A percentile compares a stretch with the other conserved stretches of the same genome.
phyloP scores from a whole-genome alignment of 2,888 invertebrate species.

The Drosophila subsilvestris region DNA sequence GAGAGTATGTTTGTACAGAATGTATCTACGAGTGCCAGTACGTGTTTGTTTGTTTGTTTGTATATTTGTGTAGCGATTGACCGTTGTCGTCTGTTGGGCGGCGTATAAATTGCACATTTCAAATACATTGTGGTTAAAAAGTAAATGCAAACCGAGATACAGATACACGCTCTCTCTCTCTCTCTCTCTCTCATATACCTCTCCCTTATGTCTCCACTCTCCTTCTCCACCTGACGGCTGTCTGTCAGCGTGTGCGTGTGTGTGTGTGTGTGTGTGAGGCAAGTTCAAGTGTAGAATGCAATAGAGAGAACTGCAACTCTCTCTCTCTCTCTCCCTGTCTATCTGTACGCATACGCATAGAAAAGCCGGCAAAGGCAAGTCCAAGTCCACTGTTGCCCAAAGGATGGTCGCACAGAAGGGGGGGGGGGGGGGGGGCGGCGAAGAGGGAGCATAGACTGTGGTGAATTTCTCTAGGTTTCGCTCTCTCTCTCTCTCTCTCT shows the following conservation, averaged over 20 bases:
- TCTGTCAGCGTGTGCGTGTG: slow-evolving; percentile 17
- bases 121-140: slow-evolving; percentile 79
- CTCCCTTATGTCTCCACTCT: too few relatives aligned
- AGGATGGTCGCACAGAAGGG: neutral
- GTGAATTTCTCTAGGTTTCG: slow-evolving; percentile 64
- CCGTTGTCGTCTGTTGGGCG: slow-evolving; percentile 34
- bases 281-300: slow-evolving; percentile 81
- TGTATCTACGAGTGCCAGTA: slow-evolving; percentile 9
- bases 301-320: slow-evolving; percentile 59
- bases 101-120: slow-evolving; percentile 78
- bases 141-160: slow-evolving; percentile 66
- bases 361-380: slow-evolving; percentile 72
- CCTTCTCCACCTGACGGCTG: slow-evolving; percentile 1
- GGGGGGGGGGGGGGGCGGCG: neutral
- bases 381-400: slow-evolving; percentile 32
- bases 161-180: slow-evolving; percentile 38
- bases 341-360: slow-evolving; percentile 75
- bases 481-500: slow-evolving; percentile 20
- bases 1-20: slow-evolving; percentile 7
- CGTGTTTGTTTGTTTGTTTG: slow-evolving; percentile 3
- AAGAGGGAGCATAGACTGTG: slow-evolving; percentile 44
- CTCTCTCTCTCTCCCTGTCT: neutral
- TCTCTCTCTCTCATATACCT: neutral
- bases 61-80: slow-evolving; percentile 1
- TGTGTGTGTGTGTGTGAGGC: slow-evolving; percentile 59